Evolutionary conservation across 2,113 vertebrate species (phyloP).

Genomic region (Brachionichthys hirsutus): DNA sequence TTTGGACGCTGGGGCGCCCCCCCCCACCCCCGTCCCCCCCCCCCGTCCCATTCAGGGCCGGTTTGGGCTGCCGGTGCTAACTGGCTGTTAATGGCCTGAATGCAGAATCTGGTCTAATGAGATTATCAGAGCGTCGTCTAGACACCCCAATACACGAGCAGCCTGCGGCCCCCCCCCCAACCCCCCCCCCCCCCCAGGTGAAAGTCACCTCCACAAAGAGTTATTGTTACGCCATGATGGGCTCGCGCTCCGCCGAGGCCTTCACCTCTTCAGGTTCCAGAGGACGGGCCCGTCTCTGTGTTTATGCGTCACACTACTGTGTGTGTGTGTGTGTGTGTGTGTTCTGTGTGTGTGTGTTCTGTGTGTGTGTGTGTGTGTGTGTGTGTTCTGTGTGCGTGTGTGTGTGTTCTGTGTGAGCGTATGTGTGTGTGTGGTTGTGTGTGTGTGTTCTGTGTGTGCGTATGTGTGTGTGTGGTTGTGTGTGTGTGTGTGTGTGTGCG

Average conservation of each 20-base stretch:
- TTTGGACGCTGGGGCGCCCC: conserved; percentile 1
- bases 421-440: too few relatives aligned
- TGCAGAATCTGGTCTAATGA: conserved; percentile 76
- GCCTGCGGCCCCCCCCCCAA: conserved; percentile 30
- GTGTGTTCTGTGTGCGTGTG: too few relatives aligned
- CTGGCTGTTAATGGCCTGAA: conserved; percentile 74
- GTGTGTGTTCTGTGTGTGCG: too few relatives aligned
- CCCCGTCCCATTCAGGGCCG: conserved; percentile 59
- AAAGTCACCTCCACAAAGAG: conserved; percentile 64
- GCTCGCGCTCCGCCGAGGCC: conserved; percentile 28
- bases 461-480: too few relatives aligned
- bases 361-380: too few relatives aligned
- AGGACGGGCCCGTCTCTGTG: too few relatives aligned
- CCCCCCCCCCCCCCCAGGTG: conserved; percentile 67
- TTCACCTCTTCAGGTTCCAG: too few relatives aligned
- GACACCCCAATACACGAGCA: conserved; percentile 76
- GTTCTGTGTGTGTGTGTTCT: too few relatives aligned
- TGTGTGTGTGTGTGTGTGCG: too few relatives aligned
- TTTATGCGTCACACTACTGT: too few relatives aligned
- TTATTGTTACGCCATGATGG: conserved; percentile 70
- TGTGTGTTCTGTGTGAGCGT: too few relatives aligned
- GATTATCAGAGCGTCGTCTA: conserved; percentile 76
- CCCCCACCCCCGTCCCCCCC: conserved; percentile 43
- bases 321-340: too few relatives aligned
- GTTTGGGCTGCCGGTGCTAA: conserved; percentile 71